Percentiles rank a stretch among this genome's conserved stretches.
phyloP scores from a whole-genome alignment of 1,140 invertebrate genomes.

The Trachelipus rathkii region DNA sequence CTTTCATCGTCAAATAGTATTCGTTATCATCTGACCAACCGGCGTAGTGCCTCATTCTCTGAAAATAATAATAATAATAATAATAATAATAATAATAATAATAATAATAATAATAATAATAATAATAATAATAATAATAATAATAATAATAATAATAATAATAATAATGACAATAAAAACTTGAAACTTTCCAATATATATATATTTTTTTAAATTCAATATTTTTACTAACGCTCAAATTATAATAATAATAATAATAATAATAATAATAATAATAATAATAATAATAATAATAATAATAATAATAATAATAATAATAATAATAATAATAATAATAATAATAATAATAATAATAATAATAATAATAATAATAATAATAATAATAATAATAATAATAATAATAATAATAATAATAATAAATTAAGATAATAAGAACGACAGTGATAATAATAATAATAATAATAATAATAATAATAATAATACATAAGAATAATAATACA shows the following conservation, averaged over 20 bases:
- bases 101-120: too few species aligned
- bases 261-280: slow-evolving; percentile 22
- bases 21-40: slow-evolving; percentile 45
- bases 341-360: not conserved
- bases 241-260: not conserved
- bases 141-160: not conserved
- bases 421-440: too few species aligned
- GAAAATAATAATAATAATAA: not conserved
- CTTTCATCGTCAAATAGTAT: slow-evolving; percentile 44
- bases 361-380: not conserved
- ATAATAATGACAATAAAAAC: not conserved
- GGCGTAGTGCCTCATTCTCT: slow-evolving; percentile 44
- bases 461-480: not conserved
- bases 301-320: slow-evolving; percentile 1
- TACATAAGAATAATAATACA: not conserved
- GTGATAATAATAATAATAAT: not conserved
- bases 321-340: not conserved
- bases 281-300: slow-evolving; percentile 20
- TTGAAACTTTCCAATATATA: too few species aligned
- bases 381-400: not conserved
- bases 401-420: not conserved
- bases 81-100: slow-evolving; percentile 5
- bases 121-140: not conserved
- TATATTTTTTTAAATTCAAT: too few species aligned
- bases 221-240: too few species aligned